Evolutionary conservation across 64 coral and sea anemone genomes (phyloP).

Genomic region (Pocillopora damicornis): DNA sequence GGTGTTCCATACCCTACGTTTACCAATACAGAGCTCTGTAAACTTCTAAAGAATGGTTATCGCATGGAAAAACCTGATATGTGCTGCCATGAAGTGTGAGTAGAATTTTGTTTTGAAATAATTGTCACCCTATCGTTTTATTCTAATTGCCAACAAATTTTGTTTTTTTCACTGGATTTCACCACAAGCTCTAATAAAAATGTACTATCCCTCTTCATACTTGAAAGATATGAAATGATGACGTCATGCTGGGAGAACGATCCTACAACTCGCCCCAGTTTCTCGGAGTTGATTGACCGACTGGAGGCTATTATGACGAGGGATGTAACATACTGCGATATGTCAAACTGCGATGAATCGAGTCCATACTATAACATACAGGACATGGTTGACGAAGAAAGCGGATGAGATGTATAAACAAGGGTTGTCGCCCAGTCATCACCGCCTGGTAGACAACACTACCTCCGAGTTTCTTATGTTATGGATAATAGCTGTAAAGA

Average conservation of each 20-base stretch:
- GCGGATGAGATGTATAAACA: not conserved
- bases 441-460: too few species aligned
- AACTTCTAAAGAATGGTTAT: not conserved
- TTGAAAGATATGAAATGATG: conserved; percentile 71
- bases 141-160: too few species aligned
- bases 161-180: not conserved
- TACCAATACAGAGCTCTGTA: conserved; percentile 6
- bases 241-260: conserved; percentile 18
- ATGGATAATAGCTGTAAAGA: too few species aligned
- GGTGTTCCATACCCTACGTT: not conserved
- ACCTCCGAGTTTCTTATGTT: not conserved
- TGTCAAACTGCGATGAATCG: not conserved
- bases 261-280: not conserved
- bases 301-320: not conserved
- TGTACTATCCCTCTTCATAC: not conserved
- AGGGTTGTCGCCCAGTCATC: too few species aligned
- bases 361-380: not conserved
- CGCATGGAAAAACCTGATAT: conserved; percentile 12
- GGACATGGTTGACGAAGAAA: not conserved
- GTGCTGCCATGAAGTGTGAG: conserved; percentile 11
- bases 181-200: not conserved
- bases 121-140: too few species aligned
- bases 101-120: not conserved
- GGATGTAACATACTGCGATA: not conserved
- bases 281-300: not conserved